Evolutionary conservation across 92 coral and sea anemone species (phyloP).

Genomic region (Hydrozoanthus gracilis): DNA sequence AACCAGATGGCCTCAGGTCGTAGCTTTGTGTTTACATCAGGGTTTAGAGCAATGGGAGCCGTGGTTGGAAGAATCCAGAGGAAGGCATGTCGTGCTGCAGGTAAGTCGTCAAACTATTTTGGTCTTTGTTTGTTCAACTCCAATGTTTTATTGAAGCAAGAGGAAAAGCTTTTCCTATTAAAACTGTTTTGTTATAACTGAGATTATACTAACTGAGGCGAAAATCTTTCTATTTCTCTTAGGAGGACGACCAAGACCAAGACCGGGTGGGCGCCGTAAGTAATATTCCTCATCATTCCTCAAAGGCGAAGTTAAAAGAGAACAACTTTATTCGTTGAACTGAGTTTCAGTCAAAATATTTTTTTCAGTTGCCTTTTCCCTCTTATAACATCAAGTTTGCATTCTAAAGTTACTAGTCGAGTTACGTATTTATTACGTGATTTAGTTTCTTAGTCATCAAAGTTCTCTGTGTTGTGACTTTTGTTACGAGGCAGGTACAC

Average conservation of each 20-base stretch:
- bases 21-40: conserved; percentile 71
- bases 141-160: too few relatives aligned
- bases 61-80: background rate
- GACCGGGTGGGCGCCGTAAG: background rate
- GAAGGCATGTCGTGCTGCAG: conserved; percentile 18
- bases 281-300: background rate
- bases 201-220: background rate
- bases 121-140: too few relatives aligned
- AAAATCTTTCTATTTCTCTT: background rate
- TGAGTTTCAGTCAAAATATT: too few relatives aligned
- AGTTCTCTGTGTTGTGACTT: too few relatives aligned
- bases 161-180: too few relatives aligned
- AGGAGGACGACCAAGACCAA: background rate
- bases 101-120: background rate
- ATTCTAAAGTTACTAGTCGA: too few relatives aligned
- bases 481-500: background rate
- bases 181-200: background rate
- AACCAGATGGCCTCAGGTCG: conserved; percentile 76
- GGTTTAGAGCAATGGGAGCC: conserved; percentile 11
- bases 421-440: too few relatives aligned
- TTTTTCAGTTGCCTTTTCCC: too few relatives aligned
- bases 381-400: too few relatives aligned
- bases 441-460: too few relatives aligned
- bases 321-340: background rate
- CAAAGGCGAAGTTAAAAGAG: background rate